phyloP scores from a whole-genome alignment of 2,113 vertebrate species.

The human (Homo sapiens) region GRCh38 chr6:112031501-112032000 shows the following conservation, averaged over 20 bases:
- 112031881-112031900: not conserved
- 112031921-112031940: not conserved
- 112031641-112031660: not conserved
- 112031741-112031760: not conserved
- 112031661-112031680: not conserved
- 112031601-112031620: not conserved
- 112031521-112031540: not conserved
- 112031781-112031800: not conserved
- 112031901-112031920: not conserved
- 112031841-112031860: not conserved
- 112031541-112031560: not conserved
- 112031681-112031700: not conserved
- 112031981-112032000: not conserved
- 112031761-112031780: not conserved
- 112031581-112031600: not conserved
- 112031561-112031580: not conserved
- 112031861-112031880: not conserved
- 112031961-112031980: not conserved
- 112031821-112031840: not conserved
- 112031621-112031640: not conserved
- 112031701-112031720: not conserved
- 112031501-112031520: not conserved
- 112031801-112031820: not conserved
- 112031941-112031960: not conserved
- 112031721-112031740: not conserved